These are phyloP conservation scores for Holacanthella duospinosa DNA, from an alignment of 2,888 invertebrate genomes.

Conservation along the genomic window DNA sequence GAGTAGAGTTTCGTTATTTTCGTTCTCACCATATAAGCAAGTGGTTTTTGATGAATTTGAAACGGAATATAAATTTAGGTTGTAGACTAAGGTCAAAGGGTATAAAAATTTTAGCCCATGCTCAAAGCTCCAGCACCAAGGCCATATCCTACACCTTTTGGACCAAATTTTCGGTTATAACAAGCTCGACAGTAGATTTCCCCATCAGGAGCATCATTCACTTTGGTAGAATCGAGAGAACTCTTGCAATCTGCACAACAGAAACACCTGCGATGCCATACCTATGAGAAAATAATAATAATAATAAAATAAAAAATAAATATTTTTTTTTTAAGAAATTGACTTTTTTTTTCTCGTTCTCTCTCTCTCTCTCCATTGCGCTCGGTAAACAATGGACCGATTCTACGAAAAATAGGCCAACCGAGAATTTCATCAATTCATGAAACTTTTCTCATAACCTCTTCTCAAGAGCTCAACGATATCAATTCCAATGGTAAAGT, in stretches of 20 bases:
- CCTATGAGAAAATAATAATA: constrained; percentile 39
- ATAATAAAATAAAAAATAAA: background rate
- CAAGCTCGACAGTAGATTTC: constrained; percentile 88
- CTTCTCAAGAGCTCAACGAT: too few species aligned
- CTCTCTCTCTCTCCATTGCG: background rate
- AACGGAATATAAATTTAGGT: too few species aligned
- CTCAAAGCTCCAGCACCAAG: constrained; percentile 63
- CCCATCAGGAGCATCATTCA: constrained; percentile 82
- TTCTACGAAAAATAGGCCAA: background rate
- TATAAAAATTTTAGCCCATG: constrained; percentile 15
- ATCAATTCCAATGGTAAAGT: too few species aligned
- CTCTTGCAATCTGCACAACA: constrained; percentile 77
- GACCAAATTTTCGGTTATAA: constrained; percentile 76
- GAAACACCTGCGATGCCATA: constrained; percentile 91
- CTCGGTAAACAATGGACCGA: background rate
- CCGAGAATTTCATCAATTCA: too few species aligned
- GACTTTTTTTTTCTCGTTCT: too few species aligned
- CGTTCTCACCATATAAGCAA: too few species aligned
- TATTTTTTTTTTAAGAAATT: background rate
- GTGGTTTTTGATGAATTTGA: too few species aligned
- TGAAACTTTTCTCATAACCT: too few species aligned
- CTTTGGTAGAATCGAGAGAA: constrained; percentile 78
- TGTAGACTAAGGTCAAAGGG: too few species aligned
- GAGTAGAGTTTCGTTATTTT: too few species aligned
- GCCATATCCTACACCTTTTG: constrained; percentile 80